These are phyloP conservation scores for Myxocyprinus asiaticus DNA, from an alignment of 2,113 vertebrate species.

Conservation along the genomic window DNA sequence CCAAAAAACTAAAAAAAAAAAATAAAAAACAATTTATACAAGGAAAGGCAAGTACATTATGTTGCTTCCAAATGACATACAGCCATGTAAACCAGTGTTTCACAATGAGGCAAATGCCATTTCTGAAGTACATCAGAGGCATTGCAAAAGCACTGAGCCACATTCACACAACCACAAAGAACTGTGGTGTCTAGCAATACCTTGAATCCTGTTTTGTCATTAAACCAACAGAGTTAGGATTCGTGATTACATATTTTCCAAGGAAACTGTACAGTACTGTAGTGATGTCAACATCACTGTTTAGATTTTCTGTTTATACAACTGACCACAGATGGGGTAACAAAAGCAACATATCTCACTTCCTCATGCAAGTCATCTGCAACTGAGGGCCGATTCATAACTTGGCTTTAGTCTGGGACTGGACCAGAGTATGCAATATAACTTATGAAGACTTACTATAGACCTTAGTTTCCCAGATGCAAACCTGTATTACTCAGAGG, in stretches of 20 bases:
- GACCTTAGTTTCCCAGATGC: not conserved
- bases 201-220: slow-evolving; percentile 4
- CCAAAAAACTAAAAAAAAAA: too few species aligned
- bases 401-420: slow-evolving; percentile 13
- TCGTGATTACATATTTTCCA: slow-evolving; percentile 37
- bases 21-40: too few species aligned
- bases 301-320: slow-evolving; percentile 24
- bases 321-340: not conserved
- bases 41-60: slow-evolving; percentile 9
- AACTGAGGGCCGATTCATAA: not conserved
- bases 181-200: not conserved
- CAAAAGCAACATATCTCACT: not conserved
- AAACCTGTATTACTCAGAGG: too few species aligned
- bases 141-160: not conserved
- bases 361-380: slow-evolving; percentile 6
- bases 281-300: slow-evolving; percentile 14
- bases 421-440: slow-evolving; percentile 19
- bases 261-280: slow-evolving; percentile 32
- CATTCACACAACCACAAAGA: not conserved
- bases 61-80: too few species aligned
- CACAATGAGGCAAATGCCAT: slow-evolving; percentile 21
- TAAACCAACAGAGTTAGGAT: not conserved
- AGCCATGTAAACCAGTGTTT: slow-evolving; percentile 1
- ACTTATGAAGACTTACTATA: not conserved
- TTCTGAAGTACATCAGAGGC: not conserved